These are phyloP conservation scores for Phainopepla nitens DNA, from an alignment of 2,113 vertebrate species.

Conservation along the genomic window DNA sequence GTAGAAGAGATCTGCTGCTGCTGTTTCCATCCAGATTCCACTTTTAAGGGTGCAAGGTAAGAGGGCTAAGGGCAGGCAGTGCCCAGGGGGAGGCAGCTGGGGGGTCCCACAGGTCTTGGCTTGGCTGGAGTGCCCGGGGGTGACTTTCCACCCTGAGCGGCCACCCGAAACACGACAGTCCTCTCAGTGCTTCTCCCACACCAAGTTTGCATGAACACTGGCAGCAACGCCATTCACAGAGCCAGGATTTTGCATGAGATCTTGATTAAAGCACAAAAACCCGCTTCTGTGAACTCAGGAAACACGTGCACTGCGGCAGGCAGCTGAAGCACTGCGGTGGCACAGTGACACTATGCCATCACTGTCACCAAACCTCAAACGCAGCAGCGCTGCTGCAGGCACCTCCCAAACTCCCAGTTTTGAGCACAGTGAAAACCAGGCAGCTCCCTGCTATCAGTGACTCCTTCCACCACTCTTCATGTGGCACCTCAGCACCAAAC, in stretches of 20 bases:
- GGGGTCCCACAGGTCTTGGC: neutral
- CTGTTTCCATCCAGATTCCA: neutral
- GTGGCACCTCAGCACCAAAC: neutral
- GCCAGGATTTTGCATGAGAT: neutral
- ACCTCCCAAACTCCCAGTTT: fast-evolving
- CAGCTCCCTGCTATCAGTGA: neutral
- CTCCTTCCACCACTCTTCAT: neutral
- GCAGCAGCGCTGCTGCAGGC: neutral
- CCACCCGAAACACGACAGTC: fast-evolving
- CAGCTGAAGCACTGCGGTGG: neutral
- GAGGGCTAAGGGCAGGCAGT: neutral
- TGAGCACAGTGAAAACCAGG: neutral
- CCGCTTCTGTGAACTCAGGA: neutral
- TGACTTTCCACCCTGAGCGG: neutral
- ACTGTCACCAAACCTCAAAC: neutral
- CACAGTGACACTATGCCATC: fast-evolving
- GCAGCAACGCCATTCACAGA: fast-evolving
- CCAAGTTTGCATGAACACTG: neutral
- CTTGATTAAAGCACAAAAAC: fast-evolving
- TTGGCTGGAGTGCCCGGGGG: fast-evolving
- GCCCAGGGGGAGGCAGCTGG: neutral
- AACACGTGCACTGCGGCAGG: neutral
- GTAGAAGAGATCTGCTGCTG: neutral
- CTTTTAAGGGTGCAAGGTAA: neutral
- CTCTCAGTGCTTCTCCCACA: neutral